Evolutionary conservation across 2,797 vertebrate species (phyloP).

Genomic region (Parauchenoglanis ngamensis): DNA sequence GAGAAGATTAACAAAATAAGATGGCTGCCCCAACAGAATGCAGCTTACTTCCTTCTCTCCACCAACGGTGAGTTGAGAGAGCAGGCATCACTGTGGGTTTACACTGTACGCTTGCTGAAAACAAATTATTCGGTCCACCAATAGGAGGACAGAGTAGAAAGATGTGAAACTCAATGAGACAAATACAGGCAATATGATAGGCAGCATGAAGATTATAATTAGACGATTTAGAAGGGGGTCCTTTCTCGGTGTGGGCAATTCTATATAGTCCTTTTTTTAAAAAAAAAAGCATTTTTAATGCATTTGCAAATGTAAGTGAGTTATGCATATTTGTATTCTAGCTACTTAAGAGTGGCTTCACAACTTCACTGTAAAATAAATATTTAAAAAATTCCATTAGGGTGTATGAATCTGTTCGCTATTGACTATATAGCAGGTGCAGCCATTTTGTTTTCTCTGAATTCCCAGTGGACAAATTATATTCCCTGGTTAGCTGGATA

Average conservation of each 20-base stretch:
- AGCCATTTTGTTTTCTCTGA: not conserved
- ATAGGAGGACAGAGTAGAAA: not conserved
- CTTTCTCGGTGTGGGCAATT: not conserved
- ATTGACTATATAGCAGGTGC: not conserved
- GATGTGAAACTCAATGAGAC: not conserved
- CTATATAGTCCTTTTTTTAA: not conserved
- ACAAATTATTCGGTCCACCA: not conserved
- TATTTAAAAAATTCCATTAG: not conserved
- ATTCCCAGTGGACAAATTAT: not conserved
- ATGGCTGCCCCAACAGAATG: constrained; percentile 89
- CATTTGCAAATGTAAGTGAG: not conserved
- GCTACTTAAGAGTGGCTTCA: not conserved
- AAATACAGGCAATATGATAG: not conserved
- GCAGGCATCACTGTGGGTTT: not conserved
- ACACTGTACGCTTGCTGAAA: not conserved
- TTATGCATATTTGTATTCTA: not conserved
- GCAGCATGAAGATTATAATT: not conserved
- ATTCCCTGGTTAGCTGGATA: not conserved
- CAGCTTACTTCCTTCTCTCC: constrained; percentile 87
- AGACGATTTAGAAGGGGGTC: not conserved
- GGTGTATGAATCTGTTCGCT: not conserved
- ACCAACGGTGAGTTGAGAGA: constrained; percentile 79
- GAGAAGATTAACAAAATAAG: constrained; percentile 92
- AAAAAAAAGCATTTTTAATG: not conserved
- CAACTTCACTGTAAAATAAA: not conserved